Base-by-base conservation (phyloP, 2,113 vertebrate species). In the Calidris pugnax region DNA sequence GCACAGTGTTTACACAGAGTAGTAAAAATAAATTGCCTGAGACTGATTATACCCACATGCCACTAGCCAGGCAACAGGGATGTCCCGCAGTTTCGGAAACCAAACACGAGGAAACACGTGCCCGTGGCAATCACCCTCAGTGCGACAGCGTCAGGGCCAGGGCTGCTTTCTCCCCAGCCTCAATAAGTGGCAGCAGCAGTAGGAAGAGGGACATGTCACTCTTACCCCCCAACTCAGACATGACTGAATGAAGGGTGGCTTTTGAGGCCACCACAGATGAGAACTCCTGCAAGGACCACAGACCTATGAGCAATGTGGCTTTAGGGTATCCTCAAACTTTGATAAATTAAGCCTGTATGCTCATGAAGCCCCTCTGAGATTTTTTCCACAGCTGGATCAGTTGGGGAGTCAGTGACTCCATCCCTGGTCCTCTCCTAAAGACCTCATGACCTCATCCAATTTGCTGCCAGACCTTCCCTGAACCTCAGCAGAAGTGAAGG, bases 21-120 rank as follows among this genome's bases (percentile, higher is more conserved):
- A 59, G 91, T 84, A 92, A 93, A 96, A 95, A 87, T n/a, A 85
- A 96, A 95, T 93, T 83, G 73, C 60, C 94, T 96, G 91, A 91
- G 86, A 75, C 77, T 95, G 95, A 85, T 95, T 93, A 80, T 89
- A 91, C 93, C 63, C 82, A 66, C 53, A 26, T 75, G 91, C 85
- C 94, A 91, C 83, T 82, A 2, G 18, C 79, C 57, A 83, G 73
- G 87, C 85, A 43, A 50, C 47, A 35, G 51, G 75, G 91, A 73
- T 48, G 55, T 76, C 82, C 76, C 9, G 0, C 7, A 5, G 55
- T 35, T 59, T 77, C 1, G 0, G 51, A 90, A 91, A 56, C 14
- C 55, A 48, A 41, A 24, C 56, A 26, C 0, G 0, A 56, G 80
- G 71, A 80, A 77, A 68, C 64, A 27, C 6, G 1, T 78, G 79